These are phyloP conservation scores for Cirrhinus molitorella DNA, from an alignment of 2,797 vertebrate species.

Conservation along the genomic window DNA sequence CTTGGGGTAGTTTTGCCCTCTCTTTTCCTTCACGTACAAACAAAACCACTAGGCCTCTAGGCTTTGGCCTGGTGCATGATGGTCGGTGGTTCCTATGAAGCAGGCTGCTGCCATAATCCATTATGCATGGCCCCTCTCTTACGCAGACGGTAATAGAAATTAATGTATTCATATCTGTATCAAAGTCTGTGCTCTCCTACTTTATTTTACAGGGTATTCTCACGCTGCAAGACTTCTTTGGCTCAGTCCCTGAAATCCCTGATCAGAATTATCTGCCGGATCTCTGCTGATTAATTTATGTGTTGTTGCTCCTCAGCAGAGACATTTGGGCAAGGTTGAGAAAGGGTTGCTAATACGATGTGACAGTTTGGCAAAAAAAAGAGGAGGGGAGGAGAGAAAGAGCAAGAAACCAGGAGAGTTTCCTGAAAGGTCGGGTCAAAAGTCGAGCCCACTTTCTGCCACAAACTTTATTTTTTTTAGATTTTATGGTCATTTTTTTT, in stretches of 20 bases:
- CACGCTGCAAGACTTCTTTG: slow-evolving; percentile 1
- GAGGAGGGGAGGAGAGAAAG: neutral
- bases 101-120: slow-evolving; percentile 17
- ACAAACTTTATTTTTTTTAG: slow-evolving; percentile 14
- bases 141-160: slow-evolving; percentile 35
- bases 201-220: slow-evolving; percentile 41
- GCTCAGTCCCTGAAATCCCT: slow-evolving; percentile 29
- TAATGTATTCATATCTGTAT: slow-evolving; percentile 49
- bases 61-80: slow-evolving; percentile 8
- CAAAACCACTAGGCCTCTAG: slow-evolving; percentile 17
- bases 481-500: neutral
- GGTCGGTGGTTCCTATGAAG: slow-evolving; percentile 10
- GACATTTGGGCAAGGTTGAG: slow-evolving; percentile 21
- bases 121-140: slow-evolving; percentile 46
- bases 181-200: slow-evolving; percentile 22
- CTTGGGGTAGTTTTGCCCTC: neutral
- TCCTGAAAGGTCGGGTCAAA: slow-evolving; percentile 30
- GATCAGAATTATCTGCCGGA: slow-evolving; percentile 36
- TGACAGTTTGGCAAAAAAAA: slow-evolving; percentile 43
- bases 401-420: slow-evolving; percentile 7
- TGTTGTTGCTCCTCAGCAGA: slow-evolving; percentile 38
- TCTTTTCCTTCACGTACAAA: neutral
- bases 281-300: slow-evolving; percentile 61
- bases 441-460: neutral
- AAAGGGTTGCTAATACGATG: slow-evolving; percentile 43